phyloP scores from a whole-genome alignment of 2,888 invertebrate species.

The Heliconius ethilla region DNA sequence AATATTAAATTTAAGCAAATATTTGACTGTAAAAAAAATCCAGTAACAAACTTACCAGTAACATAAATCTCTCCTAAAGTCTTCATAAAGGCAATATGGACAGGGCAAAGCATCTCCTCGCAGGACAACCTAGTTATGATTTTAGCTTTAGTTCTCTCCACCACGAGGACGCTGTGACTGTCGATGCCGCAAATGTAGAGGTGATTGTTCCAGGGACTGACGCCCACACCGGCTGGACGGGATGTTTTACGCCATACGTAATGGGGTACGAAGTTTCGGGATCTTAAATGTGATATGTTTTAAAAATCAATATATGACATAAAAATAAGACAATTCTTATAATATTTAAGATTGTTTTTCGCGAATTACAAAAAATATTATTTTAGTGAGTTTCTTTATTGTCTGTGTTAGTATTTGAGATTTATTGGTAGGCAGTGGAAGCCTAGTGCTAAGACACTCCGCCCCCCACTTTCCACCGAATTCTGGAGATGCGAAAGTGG shows the following conservation, averaged over 20 bases:
- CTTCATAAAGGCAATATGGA: slow-evolving; percentile 83
- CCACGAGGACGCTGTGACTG: slow-evolving; percentile 81
- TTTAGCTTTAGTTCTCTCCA: slow-evolving; percentile 75
- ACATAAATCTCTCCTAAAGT: slow-evolving; percentile 82
- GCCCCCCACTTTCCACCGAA: too few species aligned
- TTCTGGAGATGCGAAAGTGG: neutral
- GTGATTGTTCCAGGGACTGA: slow-evolving; percentile 84
- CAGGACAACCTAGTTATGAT: slow-evolving; percentile 77
- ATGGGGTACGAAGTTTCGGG: slow-evolving; percentile 79
- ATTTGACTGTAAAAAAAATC: too few species aligned
- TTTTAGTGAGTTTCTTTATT: too few species aligned
- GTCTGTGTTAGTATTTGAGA: too few species aligned
- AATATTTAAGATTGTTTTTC: too few species aligned
- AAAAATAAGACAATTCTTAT: too few species aligned
- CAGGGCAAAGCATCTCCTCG: slow-evolving; percentile 83
- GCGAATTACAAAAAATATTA: too few species aligned
- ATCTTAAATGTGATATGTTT: slow-evolving; percentile 57
- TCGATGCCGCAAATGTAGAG: slow-evolving; percentile 86
- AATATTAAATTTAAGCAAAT: too few species aligned
- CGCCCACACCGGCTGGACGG: slow-evolving; percentile 86
- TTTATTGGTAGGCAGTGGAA: too few species aligned
- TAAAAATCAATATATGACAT: neutral
- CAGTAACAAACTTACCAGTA: slow-evolving; percentile 66
- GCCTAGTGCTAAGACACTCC: too few species aligned
- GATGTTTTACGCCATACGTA: slow-evolving; percentile 81